Base-by-base conservation (phyloP, 2,797 vertebrate species). In the Netta rufina region DNA sequence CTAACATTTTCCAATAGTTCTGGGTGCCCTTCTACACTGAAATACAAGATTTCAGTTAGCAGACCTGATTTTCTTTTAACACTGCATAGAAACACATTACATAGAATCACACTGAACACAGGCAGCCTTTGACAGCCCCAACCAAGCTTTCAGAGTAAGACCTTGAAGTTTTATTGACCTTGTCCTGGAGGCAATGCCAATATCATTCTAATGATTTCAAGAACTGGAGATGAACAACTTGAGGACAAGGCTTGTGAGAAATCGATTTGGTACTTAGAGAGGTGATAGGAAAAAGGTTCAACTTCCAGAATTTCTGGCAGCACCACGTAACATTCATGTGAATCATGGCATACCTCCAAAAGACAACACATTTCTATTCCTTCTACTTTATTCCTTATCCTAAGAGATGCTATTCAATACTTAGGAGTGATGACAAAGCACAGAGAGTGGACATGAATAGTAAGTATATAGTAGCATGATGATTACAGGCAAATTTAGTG, bases 341-440 rank as follows among this genome's bases (percentile, higher is more conserved):
- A 90, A 75, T 15, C 16, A 12, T 33, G 73, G 54, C 82, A 75
- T 33, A 54, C 13, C 11, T 85, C 58, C 45, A 91, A 86, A 62
- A n/a, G 45, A 45, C 49, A 91, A 41, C 30, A 69, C 15, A 51
- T 54, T 85, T 93, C 80, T 43, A 61, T 83, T 84, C 45, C 38
- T 94, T 89, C 45, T 65, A 16, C 41, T 89, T 81, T 83, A 66
- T 70, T 73, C 32, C 38, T 89, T 84, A 22, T 45, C 56, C 56
- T 78, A 56, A 58, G 54, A 88, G 45, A 84, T 72, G 64, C 32
- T 91, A 49, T 62, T 83, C 58, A 87, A 8, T 58, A 75, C 47
- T 92, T 72, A 41, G 22, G 51, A 88, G 65, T 51, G 85, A 91
- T 88, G 87, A 91, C 85, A 92, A 95, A 84, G 62, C 66, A 93